A percentile compares a stretch with the other conserved stretches of the same genome.
Evolutionary conservation across 1,140 invertebrate species (phyloP).

Genomic region (Meloidogyne exigua): DNA sequence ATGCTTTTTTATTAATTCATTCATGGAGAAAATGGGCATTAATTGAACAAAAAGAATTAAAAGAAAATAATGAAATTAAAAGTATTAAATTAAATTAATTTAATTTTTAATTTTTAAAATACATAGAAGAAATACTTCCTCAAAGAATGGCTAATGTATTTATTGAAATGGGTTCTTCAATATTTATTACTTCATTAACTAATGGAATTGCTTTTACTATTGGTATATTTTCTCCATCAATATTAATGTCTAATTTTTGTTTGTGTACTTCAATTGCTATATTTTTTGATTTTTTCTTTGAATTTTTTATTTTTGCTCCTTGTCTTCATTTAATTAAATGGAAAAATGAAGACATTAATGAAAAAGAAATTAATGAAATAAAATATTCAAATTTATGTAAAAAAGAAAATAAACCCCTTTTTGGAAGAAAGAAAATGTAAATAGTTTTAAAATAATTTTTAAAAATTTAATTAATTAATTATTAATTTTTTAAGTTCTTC

Average conservation of each 20-base stretch:
- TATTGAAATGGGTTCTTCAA: constrained; percentile 41
- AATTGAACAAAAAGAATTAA: neutral
- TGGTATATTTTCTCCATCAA: constrained; percentile 54
- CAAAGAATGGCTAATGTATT: constrained; percentile 33
- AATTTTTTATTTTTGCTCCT: constrained; percentile 56
- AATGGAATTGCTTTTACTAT: constrained; percentile 54
- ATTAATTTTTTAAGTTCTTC: neutral
- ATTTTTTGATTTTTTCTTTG: constrained; percentile 53
- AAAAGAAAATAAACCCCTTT: neutral
- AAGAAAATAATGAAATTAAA: too few relatives aligned
- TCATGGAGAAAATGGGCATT: constrained; percentile 36
- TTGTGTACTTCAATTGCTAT: constrained; percentile 54
- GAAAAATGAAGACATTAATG: constrained; percentile 3
- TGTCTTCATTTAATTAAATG: constrained; percentile 30
- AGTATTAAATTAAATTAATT: neutral
- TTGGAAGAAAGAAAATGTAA: neutral
- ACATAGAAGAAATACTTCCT: neutral
- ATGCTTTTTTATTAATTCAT: constrained; percentile 47
- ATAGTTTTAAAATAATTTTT: too few relatives aligned
- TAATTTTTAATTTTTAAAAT: too few relatives aligned
- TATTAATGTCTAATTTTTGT: constrained; percentile 47
- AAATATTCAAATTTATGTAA: neutral
- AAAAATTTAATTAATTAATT: too few relatives aligned
- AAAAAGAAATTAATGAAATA: too few relatives aligned
- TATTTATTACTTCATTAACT: constrained; percentile 55